Evolutionary conservation across 2,888 invertebrate genomes (phyloP).

Genomic region (Rhyacophila evoluta): DNA sequence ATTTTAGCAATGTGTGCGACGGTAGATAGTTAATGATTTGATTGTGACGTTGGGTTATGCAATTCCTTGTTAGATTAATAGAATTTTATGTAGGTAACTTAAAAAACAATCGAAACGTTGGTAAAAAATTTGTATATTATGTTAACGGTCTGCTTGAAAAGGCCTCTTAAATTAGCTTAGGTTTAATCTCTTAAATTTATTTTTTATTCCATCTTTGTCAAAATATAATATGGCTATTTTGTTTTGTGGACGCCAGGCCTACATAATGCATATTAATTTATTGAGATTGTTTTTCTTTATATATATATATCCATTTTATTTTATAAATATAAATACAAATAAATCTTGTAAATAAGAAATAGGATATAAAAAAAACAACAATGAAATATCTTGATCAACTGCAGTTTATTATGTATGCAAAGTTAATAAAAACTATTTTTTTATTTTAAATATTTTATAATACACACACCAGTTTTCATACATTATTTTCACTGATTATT

Average conservation of each 20-base stretch:
- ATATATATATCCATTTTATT: not conserved
- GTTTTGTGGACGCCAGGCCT: not conserved
- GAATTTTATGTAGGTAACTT: not conserved
- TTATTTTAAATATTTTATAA: conserved; percentile 23
- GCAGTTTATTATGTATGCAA: not conserved
- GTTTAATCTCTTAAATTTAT: not conserved
- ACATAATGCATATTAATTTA: not conserved
- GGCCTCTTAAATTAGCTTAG: not conserved
- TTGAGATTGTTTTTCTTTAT: not conserved
- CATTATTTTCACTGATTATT: conserved; percentile 67
- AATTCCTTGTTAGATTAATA: not conserved
- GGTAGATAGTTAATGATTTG: not conserved
- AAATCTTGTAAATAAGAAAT: not conserved
- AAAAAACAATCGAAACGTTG: no score
- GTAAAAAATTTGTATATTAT: not conserved
- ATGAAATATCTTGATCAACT: not conserved
- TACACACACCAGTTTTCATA: not conserved
- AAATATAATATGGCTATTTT: not conserved
- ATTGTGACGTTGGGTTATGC: not conserved
- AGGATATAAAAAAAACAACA: not conserved
- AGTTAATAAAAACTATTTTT: conserved; percentile 12
- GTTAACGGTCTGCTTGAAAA: not conserved
- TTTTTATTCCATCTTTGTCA: not conserved
- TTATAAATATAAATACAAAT: not conserved
- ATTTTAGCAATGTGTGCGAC: not conserved